phyloP scores from a whole-genome alignment of 2,888 invertebrate species.

The Iphiclides podalirius region DNA sequence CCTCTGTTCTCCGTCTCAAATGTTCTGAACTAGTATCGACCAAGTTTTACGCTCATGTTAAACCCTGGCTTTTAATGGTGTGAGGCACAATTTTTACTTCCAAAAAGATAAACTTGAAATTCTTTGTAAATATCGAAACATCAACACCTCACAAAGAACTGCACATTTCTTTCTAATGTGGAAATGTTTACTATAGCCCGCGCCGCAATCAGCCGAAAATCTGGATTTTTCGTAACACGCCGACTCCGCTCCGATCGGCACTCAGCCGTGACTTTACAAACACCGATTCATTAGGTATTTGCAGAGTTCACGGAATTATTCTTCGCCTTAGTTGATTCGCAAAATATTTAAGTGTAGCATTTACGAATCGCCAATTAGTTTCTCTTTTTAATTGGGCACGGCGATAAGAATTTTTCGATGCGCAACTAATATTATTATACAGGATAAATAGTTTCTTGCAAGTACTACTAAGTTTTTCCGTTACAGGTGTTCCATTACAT shows the following conservation, averaged over 20 bases:
- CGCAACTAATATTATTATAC: too few species aligned
- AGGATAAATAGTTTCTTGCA: too few species aligned
- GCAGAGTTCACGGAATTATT: conserved; percentile 61
- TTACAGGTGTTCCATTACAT: too few species aligned
- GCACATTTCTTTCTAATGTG: background rate
- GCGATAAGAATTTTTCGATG: background rate
- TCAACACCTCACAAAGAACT: background rate
- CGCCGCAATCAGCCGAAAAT: conserved; percentile 36
- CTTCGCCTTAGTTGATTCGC: conserved; percentile 27
- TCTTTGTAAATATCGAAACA: background rate
- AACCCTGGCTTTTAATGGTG: too few species aligned
- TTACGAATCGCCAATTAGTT: background rate
- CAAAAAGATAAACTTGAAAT: too few species aligned
- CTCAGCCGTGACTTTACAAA: conserved; percentile 62
- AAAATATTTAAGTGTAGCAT: background rate
- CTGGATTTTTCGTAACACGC: conserved; percentile 36
- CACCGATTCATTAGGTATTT: conserved; percentile 74
- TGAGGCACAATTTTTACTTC: too few species aligned
- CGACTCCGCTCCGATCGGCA: conserved; percentile 30
- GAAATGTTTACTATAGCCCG: conserved; percentile 14
- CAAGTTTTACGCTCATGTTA: too few species aligned
- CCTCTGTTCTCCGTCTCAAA: too few species aligned
- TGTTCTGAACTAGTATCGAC: too few species aligned
- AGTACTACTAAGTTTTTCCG: too few species aligned
- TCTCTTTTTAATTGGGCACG: background rate